phyloP scores from a whole-genome alignment of 2,888 invertebrate species.

The Hirtodrosophila trivittata region DNA sequence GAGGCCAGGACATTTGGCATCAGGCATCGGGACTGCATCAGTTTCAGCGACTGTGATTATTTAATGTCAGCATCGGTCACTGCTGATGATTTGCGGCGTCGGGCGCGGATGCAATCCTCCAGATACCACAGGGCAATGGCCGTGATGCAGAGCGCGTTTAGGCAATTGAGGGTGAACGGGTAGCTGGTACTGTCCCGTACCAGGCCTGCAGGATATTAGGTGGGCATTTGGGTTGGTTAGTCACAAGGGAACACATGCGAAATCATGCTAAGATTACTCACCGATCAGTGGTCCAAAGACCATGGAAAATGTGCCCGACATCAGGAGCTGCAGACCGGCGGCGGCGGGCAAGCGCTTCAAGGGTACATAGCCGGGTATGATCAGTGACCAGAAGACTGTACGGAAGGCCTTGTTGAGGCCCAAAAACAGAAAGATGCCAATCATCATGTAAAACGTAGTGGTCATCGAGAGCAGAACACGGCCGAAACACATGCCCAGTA shows the following conservation, averaged over 20 bases:
- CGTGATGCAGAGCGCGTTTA: slow-evolving; percentile 87
- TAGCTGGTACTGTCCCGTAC: slow-evolving; percentile 87
- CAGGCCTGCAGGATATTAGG: slow-evolving; percentile 84
- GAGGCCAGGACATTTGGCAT: no score
- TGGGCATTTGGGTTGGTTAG: slow-evolving; percentile 12
- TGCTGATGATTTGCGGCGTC: slow-evolving; percentile 43
- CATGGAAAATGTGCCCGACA: slow-evolving; percentile 87
- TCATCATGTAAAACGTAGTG: slow-evolving; percentile 85
- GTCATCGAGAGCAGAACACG: slow-evolving; percentile 85
- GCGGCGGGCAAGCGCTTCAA: slow-evolving; percentile 89
- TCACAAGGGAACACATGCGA: slow-evolving; percentile 3
- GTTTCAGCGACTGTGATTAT: slow-evolving; percentile 5
- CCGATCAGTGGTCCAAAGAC: slow-evolving; percentile 88
- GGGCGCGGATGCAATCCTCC: slow-evolving; percentile 82
- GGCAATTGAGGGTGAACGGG: slow-evolving; percentile 87
- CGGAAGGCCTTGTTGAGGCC: slow-evolving; percentile 89
- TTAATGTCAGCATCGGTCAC: slow-evolving; percentile 25
- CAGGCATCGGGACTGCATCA: slow-evolving; percentile 1
- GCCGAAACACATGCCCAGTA: slow-evolving; percentile 87
- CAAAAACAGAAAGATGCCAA: slow-evolving; percentile 87
- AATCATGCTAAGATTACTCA: slow-evolving; percentile 83
- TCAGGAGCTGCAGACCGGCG: slow-evolving; percentile 88
- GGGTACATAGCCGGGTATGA: slow-evolving; percentile 89
- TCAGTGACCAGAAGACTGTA: slow-evolving; percentile 89
- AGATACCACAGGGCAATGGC: slow-evolving; percentile 87